These are phyloP conservation scores for Micromys minutus DNA, from an alignment of 2,113 vertebrate species.

Conservation along the genomic window DNA sequence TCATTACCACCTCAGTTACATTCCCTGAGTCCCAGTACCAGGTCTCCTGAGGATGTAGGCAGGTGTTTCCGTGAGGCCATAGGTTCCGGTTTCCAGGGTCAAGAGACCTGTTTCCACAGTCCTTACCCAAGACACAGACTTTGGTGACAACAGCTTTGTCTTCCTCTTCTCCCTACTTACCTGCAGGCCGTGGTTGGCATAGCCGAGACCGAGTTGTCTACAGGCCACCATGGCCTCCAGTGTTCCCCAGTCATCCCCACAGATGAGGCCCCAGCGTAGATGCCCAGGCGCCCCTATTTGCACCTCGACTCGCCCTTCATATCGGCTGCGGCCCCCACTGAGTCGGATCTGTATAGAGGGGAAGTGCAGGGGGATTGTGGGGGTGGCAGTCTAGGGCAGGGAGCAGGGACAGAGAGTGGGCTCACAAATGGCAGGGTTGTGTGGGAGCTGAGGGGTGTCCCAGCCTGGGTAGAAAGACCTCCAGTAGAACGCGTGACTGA, in stretches of 20 bases:
- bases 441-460: background rate
- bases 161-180: conserved; percentile 85
- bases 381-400: background rate
- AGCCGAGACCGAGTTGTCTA: conserved; percentile 96
- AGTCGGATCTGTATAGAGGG: conserved; percentile 91
- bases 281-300: conserved; percentile 83
- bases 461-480: background rate
- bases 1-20: conserved; percentile 93
- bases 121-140: background rate
- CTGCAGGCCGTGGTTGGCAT: conserved; percentile 94
- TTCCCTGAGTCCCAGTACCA: conserved; percentile 99
- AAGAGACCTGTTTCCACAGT: background rate
- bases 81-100: background rate
- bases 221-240: conserved; percentile 94
- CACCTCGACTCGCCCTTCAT: conserved; percentile 96
- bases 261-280: conserved; percentile 93
- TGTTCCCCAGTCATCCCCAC: conserved; percentile 94
- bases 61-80: background rate
- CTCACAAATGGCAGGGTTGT: background rate
- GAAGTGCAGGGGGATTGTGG: background rate
- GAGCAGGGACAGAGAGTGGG: background rate
- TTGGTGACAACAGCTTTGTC: background rate
- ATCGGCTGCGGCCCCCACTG: conserved; percentile 92
- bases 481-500: conserved; percentile 81
- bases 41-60: conserved; percentile 90